Percentiles rank a stretch among this genome's conserved stretches.
phyloP scores from a whole-genome alignment of 2,113 vertebrate genomes.

The Acanthisitta chloris region DNA sequence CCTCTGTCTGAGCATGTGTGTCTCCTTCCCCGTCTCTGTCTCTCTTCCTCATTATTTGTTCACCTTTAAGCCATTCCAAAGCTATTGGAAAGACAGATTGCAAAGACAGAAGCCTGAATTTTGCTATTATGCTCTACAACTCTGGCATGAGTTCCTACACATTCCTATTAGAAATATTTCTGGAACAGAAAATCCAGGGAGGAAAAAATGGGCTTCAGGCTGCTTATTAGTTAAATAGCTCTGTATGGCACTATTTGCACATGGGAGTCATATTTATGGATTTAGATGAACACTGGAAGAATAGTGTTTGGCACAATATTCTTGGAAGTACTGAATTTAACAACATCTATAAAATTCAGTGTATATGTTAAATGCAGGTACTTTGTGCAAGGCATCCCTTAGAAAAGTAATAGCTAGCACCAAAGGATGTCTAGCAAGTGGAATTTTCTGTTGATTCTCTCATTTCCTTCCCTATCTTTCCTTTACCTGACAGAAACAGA shows the following conservation, averaged over 20 bases:
- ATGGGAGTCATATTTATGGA: background rate
- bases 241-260: background rate
- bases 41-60: slow-evolving; percentile 10
- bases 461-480: background rate
- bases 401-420: slow-evolving; percentile 5
- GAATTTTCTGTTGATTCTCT: slow-evolving; percentile 51
- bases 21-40: background rate
- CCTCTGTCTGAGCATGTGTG: background rate
- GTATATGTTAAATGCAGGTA: background rate
- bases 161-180: slow-evolving; percentile 5
- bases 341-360: background rate
- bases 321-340: background rate
- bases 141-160: background rate
- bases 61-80: slow-evolving; percentile 51
- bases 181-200: background rate
- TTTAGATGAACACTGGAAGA: background rate
- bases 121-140: background rate
- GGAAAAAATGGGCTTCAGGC: background rate
- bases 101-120: slow-evolving; percentile 43
- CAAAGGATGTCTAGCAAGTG: slow-evolving; percentile 40
- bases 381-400: background rate
- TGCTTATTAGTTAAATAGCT: slow-evolving; percentile 9
- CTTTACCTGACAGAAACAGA: slow-evolving; percentile 37
- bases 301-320: background rate
- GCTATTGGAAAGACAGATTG: slow-evolving; percentile 41